Evolutionary conservation across 2,797 vertebrate species (phyloP), one percentile per base, ranked within the genome.

Genomic region (Pogoniulus pusillus): DNA sequence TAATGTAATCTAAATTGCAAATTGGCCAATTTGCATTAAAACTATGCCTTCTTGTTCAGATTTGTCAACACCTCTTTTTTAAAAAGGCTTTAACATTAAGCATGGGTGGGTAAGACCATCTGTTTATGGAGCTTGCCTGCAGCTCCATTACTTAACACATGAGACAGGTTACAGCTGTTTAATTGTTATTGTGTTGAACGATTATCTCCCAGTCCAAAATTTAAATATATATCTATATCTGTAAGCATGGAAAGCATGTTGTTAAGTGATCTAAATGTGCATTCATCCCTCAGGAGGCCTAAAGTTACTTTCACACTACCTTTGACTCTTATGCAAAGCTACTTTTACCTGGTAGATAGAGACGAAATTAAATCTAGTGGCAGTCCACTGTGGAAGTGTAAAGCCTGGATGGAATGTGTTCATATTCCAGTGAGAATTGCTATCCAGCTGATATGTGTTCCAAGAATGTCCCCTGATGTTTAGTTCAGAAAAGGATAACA

Each of bases 101-200:
- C 94, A 95, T 96, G 97, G 96, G 95, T 97, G 97, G 97, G 86
- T 97, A 95, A 95, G 96, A 96, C 97, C 97, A 98, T 98, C 97
- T 98, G 97, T 96, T 97, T 96, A 62, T 64, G 72, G 90, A 96
- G 89, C 86, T 95, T 75, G 95, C 97, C 96, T 87, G 93, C 84
- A 97, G 97, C 96, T 94, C 94, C 79, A 65, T 96, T 96, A 89
- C 93, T 97, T 96, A 97, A 94, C 94, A 91, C 59, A 87, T 4
- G 57, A 97, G 97, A 96, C 97, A 97, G 94, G 96, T 97, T 98
- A 97, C 96, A 97, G 97, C 96, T 98, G 97, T 97, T 97, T 97
- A 97, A 98, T 98, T 98, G 97, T 97, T 97, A 94, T 5, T 41
- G 60, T 87, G 90, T 95, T 89, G 95, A 97, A 96, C 41, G 5